Evolutionary conservation across 1,140 invertebrate species (phyloP).

Genomic region (Drosophila pseudoobscura): DNA sequence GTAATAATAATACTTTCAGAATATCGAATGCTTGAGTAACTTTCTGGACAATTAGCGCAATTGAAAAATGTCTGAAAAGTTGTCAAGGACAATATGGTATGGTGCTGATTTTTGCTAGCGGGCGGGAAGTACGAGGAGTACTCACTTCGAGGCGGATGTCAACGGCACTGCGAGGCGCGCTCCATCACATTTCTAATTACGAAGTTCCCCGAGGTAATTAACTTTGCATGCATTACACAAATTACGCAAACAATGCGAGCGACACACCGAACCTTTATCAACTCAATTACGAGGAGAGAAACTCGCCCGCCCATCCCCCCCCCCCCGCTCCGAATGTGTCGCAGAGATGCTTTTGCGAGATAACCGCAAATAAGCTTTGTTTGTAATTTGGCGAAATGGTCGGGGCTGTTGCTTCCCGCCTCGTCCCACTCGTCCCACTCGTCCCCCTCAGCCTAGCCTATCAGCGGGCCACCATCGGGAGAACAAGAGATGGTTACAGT

Average conservation of each 20-base stretch:
- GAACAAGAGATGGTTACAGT: constrained; percentile 39
- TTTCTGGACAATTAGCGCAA: constrained; percentile 40
- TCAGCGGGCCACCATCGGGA: constrained; percentile 62
- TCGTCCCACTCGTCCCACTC: background rate
- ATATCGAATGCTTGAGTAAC: constrained; percentile 11
- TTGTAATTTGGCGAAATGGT: constrained; percentile 73
- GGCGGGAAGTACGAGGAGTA: too few relatives aligned
- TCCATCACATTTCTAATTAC: constrained; percentile 81
- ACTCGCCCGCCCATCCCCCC: background rate
- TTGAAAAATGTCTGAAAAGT: constrained; percentile 70
- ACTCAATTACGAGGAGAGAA: constrained; percentile 63
- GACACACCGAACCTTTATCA: constrained; percentile 64
- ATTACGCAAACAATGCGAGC: constrained; percentile 65
- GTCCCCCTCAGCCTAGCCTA: constrained; percentile 36
- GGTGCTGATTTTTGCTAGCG: constrained; percentile 43
- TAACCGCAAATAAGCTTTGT: constrained; percentile 82
- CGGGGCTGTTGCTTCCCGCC: constrained; percentile 20
- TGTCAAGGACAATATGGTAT: constrained; percentile 24
- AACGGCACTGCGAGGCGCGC: constrained; percentile 47
- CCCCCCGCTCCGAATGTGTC: constrained; percentile 27
- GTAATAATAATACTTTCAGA: too few relatives aligned
- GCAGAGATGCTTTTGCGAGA: constrained; percentile 70
- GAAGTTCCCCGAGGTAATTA: constrained; percentile 76
- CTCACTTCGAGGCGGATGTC: constrained; percentile 14
- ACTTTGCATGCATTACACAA: constrained; percentile 79